Base-by-base conservation (phyloP, 1,140 invertebrate genomes). In the Phortica variegata region DNA sequence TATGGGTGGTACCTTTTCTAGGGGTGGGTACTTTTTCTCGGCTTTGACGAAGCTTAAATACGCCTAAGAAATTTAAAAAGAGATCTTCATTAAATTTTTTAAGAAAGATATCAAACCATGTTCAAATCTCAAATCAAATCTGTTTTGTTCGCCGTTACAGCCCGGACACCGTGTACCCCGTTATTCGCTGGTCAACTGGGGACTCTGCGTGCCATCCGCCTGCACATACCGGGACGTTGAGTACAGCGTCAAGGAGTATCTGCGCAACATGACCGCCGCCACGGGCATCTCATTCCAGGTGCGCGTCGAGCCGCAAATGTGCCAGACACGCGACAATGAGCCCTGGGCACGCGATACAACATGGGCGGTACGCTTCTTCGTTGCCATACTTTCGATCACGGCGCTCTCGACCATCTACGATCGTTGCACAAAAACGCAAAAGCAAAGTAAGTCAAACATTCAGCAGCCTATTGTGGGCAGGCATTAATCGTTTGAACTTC, bases 141-240 rank as follows among this genome's bases (percentile, higher is more conserved):
- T 12, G 16, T 2, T 20, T n/a, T 32, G 1, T 26, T 19, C 18
- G 3, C 20, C n/a, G 9, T 50, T 57, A 3, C 44, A 86, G 84
- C 82, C 84, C 17, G 84, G 84, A 8, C 84, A 86, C 58, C 73
- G 84, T 46, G 79, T 86, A 8, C 84, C 84, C 2, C 77, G 83
- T 38, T 85, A 81, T 43, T 82, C 79, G 9, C 79, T 80, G 0
- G 74, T 85, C 15, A 81, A 84, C 48, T 86, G 84, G 84, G 84
- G 79, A 2, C 59, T 85, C 6, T 86, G 84, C 56, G 77, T 83
- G 18, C 84, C 84, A 12, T 72, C 81, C 0, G 78, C 79, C 2
- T 86, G 84, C 65, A 76, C 78, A 3, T 29, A 75, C 3, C 53
- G 69, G 1, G 84, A 86, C 40, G 79, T 86, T 3, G 79, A 85